A percentile compares a stretch with the other conserved stretches of the same genome.
Conservation (phyloP, 2,113 vertebrate species). For the Neogobius melanostomus region DNA sequence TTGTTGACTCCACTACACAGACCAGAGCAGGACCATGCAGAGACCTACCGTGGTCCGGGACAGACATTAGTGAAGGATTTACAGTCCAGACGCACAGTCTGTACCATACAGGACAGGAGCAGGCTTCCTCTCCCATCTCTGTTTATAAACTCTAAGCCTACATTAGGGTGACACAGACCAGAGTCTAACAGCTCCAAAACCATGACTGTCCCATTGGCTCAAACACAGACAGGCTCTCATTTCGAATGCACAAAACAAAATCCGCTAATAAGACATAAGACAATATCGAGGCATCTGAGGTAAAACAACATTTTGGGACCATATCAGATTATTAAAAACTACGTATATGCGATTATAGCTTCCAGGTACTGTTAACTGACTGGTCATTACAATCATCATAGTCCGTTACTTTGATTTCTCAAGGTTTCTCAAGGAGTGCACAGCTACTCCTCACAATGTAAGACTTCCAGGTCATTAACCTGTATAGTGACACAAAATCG, state of each 20-base stretch:
- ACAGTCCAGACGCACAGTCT: slow-evolving; percentile 39
- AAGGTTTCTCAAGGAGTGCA: slow-evolving; percentile 82
- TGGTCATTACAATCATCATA: not conserved
- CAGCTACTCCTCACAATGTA: slow-evolving; percentile 79
- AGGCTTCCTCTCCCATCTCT: slow-evolving; percentile 34
- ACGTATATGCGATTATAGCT: not conserved
- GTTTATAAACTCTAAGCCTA: slow-evolving; percentile 62
- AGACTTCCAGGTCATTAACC: slow-evolving; percentile 67
- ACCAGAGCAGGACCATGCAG: slow-evolving; percentile 10
- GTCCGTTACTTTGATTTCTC: slow-evolving; percentile 8
- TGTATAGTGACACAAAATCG: slow-evolving; percentile 47
- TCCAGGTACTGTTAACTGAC: not conserved
- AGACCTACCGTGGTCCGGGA: not conserved
- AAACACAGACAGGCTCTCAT: slow-evolving; percentile 3
- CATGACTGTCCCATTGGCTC: slow-evolving; percentile 31
- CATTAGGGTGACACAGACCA: slow-evolving; percentile 67
- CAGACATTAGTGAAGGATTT: slow-evolving; percentile 34
- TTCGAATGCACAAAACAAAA: too few relatives aligned
- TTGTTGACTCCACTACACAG: slow-evolving; percentile 4
- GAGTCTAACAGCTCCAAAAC: slow-evolving; percentile 46
- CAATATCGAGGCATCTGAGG: too few relatives aligned
- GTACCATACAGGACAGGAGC: slow-evolving; percentile 41
- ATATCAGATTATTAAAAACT: too few relatives aligned
- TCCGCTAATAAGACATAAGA: not conserved
- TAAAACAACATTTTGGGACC: too few relatives aligned